Base-by-base conservation (phyloP, 2,888 invertebrate genomes). In the Sphaerophoria taeniata region DNA sequence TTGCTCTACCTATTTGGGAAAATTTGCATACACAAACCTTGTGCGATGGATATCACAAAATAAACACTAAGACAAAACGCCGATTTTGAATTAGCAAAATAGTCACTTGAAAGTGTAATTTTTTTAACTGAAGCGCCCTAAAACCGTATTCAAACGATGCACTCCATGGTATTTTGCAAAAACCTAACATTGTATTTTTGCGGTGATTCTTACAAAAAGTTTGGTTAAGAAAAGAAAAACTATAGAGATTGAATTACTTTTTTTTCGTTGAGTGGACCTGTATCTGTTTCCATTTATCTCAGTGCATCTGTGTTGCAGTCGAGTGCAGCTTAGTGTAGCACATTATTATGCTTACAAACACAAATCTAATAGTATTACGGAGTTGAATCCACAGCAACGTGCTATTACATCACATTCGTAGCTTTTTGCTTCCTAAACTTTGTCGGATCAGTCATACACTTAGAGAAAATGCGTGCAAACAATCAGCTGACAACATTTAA, bases 221-320 rank as follows among this genome's bases (percentile, higher is more conserved):
- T 33, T 53, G 12, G 60, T 60, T 49, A 12, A 34, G 39, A 31
- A 51, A 14, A 61, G n/a, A 43, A 65, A 14, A 9, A 53, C 47
- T 67, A 31, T 34, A 51, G 55, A 72, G 81, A 80, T 84, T 79
- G 75, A 71, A 80, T 84, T 84, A 80, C 84, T 77, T 63, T 67
- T 61, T 77, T 73, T 60, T 58, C 58, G 3, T 49, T 73, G 55
- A 24, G 51, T 16, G 47, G 63, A 61, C 33, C 9, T 69, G 72
- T 69, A 78, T 71, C 71, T 67, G 39, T 61, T 74, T 56, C 60
- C 58, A 53, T 63, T 56, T 74, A 75, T 74, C 39, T 84, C 43
- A 73, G 76, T 73, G 81, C 85, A 85, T 80, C 51, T 73, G 76
- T 63, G 70, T 63, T 81, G 58, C 81, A 81, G 81, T 77, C 76